A percentile compares a stretch with the other conserved stretches of the same genome.
phyloP scores from a whole-genome alignment of 2,888 invertebrate genomes.

The Norana najaformis region DNA sequence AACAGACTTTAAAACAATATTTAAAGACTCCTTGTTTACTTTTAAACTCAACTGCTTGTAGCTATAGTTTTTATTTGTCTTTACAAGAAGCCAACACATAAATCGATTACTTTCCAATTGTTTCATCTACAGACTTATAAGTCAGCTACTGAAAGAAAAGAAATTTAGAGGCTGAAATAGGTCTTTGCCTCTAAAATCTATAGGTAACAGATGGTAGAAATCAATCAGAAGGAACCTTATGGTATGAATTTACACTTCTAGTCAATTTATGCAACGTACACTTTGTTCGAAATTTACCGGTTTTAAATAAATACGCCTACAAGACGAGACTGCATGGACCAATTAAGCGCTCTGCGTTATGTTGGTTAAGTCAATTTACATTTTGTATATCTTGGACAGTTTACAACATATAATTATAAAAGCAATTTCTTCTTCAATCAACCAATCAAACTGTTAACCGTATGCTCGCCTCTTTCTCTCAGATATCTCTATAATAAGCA shows the following conservation, averaged over 20 bases:
- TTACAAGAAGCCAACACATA: neutral
- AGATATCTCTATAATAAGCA: neutral
- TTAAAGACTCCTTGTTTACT: too few species aligned
- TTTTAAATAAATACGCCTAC: neutral
- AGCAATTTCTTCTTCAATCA: conserved; percentile 13
- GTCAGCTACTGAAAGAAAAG: neutral
- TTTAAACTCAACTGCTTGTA: too few species aligned
- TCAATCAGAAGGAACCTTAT: neutral
- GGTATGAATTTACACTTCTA: neutral
- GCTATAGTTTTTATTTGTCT: too few species aligned
- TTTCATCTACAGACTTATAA: conserved; percentile 13
- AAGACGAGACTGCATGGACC: neutral
- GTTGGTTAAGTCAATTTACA: neutral
- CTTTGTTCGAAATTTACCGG: neutral
- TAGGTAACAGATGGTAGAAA: neutral
- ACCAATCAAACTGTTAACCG: neutral
- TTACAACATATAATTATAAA: neutral
- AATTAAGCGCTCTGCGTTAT: neutral
- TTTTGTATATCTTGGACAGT: neutral
- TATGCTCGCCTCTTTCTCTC: neutral
- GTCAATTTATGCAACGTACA: neutral
- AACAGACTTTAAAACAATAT: too few species aligned
- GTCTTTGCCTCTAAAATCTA: neutral
- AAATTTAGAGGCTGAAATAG: neutral
- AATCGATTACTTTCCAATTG: neutral